phyloP scores from a whole-genome alignment of 2,113 vertebrate species.

The Campylomormyrus tamandua region DNA sequence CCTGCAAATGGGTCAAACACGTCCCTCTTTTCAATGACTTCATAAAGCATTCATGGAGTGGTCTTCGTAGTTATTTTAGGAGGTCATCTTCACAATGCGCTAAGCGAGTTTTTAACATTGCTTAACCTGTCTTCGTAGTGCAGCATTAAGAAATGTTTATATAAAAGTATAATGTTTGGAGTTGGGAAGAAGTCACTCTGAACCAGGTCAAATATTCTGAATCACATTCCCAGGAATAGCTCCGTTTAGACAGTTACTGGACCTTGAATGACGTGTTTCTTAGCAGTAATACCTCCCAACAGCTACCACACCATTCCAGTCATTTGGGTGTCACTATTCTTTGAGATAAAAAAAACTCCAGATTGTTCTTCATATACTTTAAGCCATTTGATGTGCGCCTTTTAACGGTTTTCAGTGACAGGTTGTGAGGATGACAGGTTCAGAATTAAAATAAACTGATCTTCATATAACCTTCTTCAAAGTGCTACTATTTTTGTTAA shows the following conservation, averaged over 20 bases:
- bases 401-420: background rate
- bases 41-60: background rate
- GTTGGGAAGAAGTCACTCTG: background rate
- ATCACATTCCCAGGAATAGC: background rate
- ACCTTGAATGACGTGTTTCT: background rate
- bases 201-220: background rate
- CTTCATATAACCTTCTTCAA: background rate
- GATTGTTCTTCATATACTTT: background rate
- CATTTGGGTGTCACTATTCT: background rate
- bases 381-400: background rate
- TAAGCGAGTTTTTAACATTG: background rate
- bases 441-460: background rate
- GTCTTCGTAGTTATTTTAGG: background rate
- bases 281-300: background rate
- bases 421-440: background rate
- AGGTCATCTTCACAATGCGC: background rate
- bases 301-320: background rate
- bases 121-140: background rate
- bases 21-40: background rate
- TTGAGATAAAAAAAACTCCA: background rate
- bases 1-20: slow-evolving; percentile 35
- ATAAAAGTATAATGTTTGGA: background rate
- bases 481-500: background rate
- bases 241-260: background rate
- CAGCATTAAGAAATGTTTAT: background rate